Base-by-base conservation (phyloP, 92 coral and sea anemone genomes). In the Muricea muricata region DNA sequence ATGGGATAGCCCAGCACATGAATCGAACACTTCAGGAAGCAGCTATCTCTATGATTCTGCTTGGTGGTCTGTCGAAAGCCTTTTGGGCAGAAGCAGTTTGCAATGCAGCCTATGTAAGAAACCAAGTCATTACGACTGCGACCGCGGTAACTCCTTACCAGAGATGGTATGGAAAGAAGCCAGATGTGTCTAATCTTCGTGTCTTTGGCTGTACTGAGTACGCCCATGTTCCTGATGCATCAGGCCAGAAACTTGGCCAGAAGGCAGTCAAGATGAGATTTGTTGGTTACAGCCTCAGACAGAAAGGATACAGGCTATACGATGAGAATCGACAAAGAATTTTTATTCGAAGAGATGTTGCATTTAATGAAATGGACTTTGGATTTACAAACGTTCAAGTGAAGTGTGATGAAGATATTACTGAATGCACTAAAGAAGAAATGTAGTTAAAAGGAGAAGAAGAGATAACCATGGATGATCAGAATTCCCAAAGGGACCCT, bases 61-160 rank as follows among this genome's bases (percentile, higher is more conserved):
- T 85, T 81, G 87, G 85, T 29, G 87, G 67, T 66, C 37, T 89
- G 30, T 72, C 87, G 65, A 80, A 85, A 31, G 80, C 58, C 17
- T 79, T 78, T 50, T 89, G 89, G 86, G 92, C 79, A 13, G 87
- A 85, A 75, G 92, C 92, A 26, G 42, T 89, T 74, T 70, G 81
- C 55, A 37, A 17, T 37, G 76, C 55, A 35, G 76, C 76, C 48
- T 34, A 70, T 42, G 20, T 39, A 4, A 11, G 76, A 42, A 67
- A 70, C 48, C 67, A 29, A 70, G 76, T 70, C 32, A 37, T 70
- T 54, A 34, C 76, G 55, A 70, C 76, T 37, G 76, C 55, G 30
- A 34, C n/a, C n/a, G n/a, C n/a, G n/a, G n/a, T n/a, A n/a, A n/a
- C n/a, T n/a, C n/a, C n/a, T n/a, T n/a, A n/a, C n/a, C n/a, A n/a